Percentiles rank a stretch among this genome's conserved stretches.
These are phyloP conservation scores for Balearica regulorum DNA, from an alignment of 2,797 vertebrate genomes.

Conservation along the genomic window DNA sequence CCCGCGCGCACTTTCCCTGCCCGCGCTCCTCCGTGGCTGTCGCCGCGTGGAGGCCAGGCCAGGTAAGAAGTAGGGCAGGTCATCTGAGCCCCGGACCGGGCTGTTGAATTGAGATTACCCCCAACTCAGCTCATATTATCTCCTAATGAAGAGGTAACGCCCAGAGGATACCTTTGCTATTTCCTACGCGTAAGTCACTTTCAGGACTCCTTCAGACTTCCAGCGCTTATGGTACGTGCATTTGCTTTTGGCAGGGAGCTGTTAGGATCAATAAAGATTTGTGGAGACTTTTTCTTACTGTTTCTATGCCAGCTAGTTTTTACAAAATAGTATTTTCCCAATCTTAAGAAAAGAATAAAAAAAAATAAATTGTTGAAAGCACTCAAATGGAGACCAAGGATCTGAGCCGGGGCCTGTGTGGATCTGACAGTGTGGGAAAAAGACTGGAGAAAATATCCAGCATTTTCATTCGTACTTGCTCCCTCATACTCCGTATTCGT, in stretches of 20 bases:
- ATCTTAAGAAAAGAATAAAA: not conserved
- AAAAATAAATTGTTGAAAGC: not conserved
- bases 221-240: rapidly evolving
- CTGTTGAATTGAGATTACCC: not conserved
- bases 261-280: not conserved
- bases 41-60: not conserved
- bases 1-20: not conserved
- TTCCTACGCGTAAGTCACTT: rapidly evolving
- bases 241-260: not conserved
- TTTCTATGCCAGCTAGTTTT: not conserved
- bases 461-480: not conserved
- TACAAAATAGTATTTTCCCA: not conserved
- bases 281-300: not conserved
- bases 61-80: not conserved
- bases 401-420: not conserved
- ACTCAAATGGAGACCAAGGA: not conserved
- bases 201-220: not conserved
- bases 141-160: not conserved
- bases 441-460: not conserved
- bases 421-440: not conserved
- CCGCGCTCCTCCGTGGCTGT: rapidly evolving
- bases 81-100: not conserved
- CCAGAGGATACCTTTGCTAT: not conserved
- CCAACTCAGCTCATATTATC: not conserved
- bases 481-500: not conserved